phyloP scores from a whole-genome alignment of 37 sponge, comb jelly and placozoan species.

The Haliclona indistincta region DNA sequence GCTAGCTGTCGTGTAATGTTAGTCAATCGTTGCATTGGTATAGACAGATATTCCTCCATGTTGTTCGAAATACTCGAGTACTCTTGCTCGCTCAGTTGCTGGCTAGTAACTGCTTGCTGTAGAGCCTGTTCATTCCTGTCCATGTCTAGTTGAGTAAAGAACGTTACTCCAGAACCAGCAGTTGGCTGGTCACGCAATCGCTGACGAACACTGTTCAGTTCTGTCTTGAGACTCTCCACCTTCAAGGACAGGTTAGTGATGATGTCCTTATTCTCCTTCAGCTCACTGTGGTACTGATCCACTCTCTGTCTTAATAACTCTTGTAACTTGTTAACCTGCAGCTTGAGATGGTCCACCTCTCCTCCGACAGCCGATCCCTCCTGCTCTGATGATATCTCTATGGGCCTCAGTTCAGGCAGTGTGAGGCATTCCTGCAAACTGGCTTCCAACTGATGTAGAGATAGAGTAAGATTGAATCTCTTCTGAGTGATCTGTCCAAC shows the following conservation, averaged over 20 bases:
- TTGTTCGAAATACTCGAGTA: neutral
- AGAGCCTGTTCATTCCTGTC: conserved; percentile 51
- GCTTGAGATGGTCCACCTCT: conserved; percentile 16
- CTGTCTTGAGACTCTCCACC: conserved; percentile 34
- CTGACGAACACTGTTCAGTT: conserved; percentile 25
- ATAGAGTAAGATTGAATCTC: conserved; percentile 49
- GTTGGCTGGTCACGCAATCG: neutral
- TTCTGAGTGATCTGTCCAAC: conserved; percentile 67
- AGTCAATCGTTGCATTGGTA: conserved; percentile 31
- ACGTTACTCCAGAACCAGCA: neutral
- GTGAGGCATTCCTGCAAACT: conserved; percentile 29
- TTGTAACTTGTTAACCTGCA: conserved; percentile 2
- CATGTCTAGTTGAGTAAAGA: conserved; percentile 71
- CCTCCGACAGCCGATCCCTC: neutral
- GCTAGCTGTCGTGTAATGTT: conserved; percentile 9
- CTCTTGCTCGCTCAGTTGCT: conserved; percentile 11
- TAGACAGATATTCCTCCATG: conserved; percentile 60
- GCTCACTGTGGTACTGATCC: conserved; percentile 33
- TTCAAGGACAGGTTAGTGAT: conserved; percentile 34
- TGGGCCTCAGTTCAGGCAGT: neutral
- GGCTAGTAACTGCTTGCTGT: conserved; percentile 27
- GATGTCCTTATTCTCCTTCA: conserved; percentile 36
- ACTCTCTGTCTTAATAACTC: conserved; percentile 13
- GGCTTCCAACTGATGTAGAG: conserved; percentile 61
- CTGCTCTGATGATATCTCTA: neutral